Conservation (phyloP, 1,140 invertebrate genomes). For the Tetraneura akinire region DNA sequence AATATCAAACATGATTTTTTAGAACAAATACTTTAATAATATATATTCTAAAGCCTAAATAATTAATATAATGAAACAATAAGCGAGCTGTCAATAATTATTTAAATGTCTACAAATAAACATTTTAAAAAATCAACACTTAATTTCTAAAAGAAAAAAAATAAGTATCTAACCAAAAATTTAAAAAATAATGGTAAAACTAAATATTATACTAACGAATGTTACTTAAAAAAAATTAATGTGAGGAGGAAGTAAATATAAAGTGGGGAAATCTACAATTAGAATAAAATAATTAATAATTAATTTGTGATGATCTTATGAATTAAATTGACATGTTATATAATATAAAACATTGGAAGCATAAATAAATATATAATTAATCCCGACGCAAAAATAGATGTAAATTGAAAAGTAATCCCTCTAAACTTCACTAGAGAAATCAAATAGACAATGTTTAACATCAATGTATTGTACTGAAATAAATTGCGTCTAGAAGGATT, state of each 20-base stretch:
- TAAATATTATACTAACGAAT: slow-evolving; percentile 22
- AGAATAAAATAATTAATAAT: slow-evolving; percentile 35
- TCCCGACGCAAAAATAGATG: not conserved
- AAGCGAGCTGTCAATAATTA: slow-evolving; percentile 38
- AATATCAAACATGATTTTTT: slow-evolving; percentile 39
- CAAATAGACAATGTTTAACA: not conserved
- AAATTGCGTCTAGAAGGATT: not conserved
- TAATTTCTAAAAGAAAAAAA: slow-evolving; percentile 38
- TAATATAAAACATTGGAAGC: slow-evolving; percentile 22
- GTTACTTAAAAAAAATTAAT: not conserved
- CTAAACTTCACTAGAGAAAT: slow-evolving; percentile 9
- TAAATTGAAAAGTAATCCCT: slow-evolving; percentile 17
- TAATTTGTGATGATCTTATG: slow-evolving; percentile 43
- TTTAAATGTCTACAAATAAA: slow-evolving; percentile 48
- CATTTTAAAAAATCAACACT: slow-evolving; percentile 51
- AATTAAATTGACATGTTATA: slow-evolving; percentile 34
- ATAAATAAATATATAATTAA: slow-evolving; percentile 39
- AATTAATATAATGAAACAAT: slow-evolving; percentile 34
- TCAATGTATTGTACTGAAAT: not conserved
- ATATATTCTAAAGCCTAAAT: slow-evolving; percentile 24
- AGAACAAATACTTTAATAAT: slow-evolving; percentile 39
- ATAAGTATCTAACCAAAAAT: slow-evolving; percentile 44
- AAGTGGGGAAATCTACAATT: slow-evolving; percentile 6
- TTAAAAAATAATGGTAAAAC: slow-evolving; percentile 50
- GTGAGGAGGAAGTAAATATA: slow-evolving; percentile 4